phyloP scores from a whole-genome alignment of 2,888 invertebrate species.

The Limulus polyphemus region DNA sequence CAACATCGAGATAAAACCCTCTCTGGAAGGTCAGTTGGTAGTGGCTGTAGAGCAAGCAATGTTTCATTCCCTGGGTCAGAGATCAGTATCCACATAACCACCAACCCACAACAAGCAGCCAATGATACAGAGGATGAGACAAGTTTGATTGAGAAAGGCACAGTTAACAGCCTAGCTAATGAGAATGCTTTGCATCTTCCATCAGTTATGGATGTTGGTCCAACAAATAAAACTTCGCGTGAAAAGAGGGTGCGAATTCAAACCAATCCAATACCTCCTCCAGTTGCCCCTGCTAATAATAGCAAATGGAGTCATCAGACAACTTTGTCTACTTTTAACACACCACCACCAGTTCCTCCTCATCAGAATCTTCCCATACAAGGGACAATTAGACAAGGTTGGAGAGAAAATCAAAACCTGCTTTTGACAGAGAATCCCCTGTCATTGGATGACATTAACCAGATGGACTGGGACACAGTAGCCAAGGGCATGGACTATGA shows the following conservation, averaged over 20 bases:
- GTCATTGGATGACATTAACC: conserved; percentile 1
- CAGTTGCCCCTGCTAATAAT: not conserved
- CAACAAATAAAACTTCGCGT: conserved; percentile 11
- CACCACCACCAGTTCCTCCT: conserved; percentile 20
- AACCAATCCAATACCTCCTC: conserved; percentile 17
- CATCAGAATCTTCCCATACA: conserved; percentile 17
- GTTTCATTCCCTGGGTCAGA: conserved; percentile 38
- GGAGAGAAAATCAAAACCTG: not conserved
- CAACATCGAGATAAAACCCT: conserved; percentile 47
- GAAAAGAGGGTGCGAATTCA: conserved; percentile 21
- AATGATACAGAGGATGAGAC: conserved; percentile 1
- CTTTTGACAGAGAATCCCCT: not conserved
- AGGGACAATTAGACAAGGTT: not conserved
- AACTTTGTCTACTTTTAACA: conserved; percentile 10
- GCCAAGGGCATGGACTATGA: conserved; percentile 83
- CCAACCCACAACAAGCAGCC: conserved; percentile 30
- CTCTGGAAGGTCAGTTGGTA: conserved; percentile 25
- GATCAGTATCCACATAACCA: conserved; percentile 39
- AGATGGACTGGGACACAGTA: conserved; percentile 22
- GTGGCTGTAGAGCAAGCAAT: conserved; percentile 40
- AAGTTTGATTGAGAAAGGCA: conserved; percentile 16
- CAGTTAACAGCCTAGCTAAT: conserved; percentile 7
- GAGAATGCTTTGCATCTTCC: conserved; percentile 1
- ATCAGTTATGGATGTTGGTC: conserved; percentile 8
- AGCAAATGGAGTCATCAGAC: no score